phyloP scores from a whole-genome alignment of 2,797 vertebrate species.

The Pitangus sulphuratus region DNA sequence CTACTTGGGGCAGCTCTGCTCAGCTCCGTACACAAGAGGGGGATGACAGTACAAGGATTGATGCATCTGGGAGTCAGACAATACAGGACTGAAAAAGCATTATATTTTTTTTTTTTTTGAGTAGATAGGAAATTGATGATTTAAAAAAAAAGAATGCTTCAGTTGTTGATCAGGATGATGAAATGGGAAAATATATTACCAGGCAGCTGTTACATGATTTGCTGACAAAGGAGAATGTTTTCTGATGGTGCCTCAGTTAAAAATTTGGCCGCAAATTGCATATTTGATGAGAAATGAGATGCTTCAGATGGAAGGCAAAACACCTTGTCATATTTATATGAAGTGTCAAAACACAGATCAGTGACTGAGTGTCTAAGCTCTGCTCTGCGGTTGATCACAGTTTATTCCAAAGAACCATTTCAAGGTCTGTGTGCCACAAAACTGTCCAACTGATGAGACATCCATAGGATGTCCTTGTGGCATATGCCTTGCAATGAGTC shows the following conservation, averaged over 20 bases:
- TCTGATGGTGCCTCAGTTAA: not conserved
- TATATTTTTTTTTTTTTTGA: not conserved
- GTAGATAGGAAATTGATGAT: not conserved
- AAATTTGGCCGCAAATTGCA: slow-evolving; percentile 21
- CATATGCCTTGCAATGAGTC: not conserved
- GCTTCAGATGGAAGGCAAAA: slow-evolving; percentile 27
- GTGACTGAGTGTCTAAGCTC: not conserved
- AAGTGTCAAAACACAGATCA: slow-evolving; percentile 23
- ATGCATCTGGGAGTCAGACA: not conserved
- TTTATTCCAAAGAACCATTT: not conserved
- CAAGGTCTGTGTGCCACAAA: not conserved
- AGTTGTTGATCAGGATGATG: not conserved
- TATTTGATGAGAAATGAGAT: slow-evolving; percentile 27
- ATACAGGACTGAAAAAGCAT: not conserved
- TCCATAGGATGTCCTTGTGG: not conserved
- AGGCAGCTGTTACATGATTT: not conserved
- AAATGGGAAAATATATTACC: not conserved
- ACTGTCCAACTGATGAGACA: not conserved
- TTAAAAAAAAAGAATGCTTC: not conserved
- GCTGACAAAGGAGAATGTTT: not conserved
- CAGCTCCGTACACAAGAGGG: not conserved
- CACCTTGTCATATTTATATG: slow-evolving; percentile 10
- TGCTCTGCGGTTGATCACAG: not conserved
- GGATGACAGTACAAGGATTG: not conserved
- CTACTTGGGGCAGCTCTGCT: not conserved